A percentile compares a stretch with the other conserved stretches of the same genome.
phyloP scores from a whole-genome alignment of 1,140 invertebrate genomes.

The Rhynchophorus ferrugineus region DNA sequence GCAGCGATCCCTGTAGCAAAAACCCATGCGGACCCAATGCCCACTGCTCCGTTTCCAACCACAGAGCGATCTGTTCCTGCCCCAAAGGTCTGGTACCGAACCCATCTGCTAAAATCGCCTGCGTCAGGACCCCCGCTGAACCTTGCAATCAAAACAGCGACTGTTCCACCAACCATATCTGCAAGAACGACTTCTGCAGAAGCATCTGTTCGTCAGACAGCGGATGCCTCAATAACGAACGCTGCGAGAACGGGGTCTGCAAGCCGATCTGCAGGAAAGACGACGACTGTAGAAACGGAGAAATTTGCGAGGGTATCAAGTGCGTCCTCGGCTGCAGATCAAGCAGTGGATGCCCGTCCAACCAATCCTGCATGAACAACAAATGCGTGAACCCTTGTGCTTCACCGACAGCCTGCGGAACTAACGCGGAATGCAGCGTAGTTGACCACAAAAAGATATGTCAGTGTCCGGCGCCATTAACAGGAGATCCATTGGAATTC shows the following conservation, averaged over 20 bases:
- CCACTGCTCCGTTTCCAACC: conserved; percentile 69
- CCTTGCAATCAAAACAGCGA: conserved; percentile 66
- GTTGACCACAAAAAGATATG: conserved; percentile 66
- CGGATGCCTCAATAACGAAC: conserved; percentile 74
- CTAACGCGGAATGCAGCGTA: conserved; percentile 66
- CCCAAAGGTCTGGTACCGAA: conserved; percentile 70
- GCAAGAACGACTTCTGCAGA: conserved; percentile 62
- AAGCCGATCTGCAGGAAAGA: conserved; percentile 66
- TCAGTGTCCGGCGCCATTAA: conserved; percentile 59
- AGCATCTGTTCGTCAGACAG: conserved; percentile 66
- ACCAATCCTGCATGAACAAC: conserved; percentile 63
- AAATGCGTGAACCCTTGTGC: conserved; percentile 69
- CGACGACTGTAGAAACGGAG: conserved; percentile 72
- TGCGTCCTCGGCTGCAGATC: conserved; percentile 73
- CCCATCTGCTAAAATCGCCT: conserved; percentile 74
- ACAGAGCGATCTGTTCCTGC: conserved; percentile 75
- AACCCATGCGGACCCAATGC: conserved; percentile 80
- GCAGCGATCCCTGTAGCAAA: conserved; percentile 67
- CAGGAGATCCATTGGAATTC: conserved; percentile 64
- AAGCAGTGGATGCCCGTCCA: conserved; percentile 64
- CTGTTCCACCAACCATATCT: conserved; percentile 60
- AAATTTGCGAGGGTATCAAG: conserved; percentile 73
- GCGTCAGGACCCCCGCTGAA: conserved; percentile 63
- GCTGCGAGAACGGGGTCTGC: conserved; percentile 60
- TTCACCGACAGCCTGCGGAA: conserved; percentile 72